Evolutionary conservation across 1,140 invertebrate species (phyloP).

Genomic region (Neoseiulus cucumeris): DNA sequence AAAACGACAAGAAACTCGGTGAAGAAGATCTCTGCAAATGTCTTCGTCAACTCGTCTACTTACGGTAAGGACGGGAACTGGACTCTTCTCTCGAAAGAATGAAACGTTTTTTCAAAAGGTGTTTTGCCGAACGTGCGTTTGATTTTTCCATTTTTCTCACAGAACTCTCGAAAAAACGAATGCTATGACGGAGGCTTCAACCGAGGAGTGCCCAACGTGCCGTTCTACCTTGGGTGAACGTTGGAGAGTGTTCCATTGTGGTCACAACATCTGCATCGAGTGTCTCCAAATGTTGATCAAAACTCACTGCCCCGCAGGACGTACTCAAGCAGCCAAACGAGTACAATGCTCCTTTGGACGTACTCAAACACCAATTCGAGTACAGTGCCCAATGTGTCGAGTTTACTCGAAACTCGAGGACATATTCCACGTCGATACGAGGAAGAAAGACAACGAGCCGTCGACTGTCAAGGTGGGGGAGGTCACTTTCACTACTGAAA

Average conservation of each 20-base stretch:
- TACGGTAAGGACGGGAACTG: neutral
- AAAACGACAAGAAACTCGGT: neutral
- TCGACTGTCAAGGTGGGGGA: constrained; percentile 16
- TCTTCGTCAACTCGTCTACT: constrained; percentile 4
- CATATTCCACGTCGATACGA: constrained; percentile 38
- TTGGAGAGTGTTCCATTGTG: constrained; percentile 45
- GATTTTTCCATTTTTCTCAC: constrained; percentile 23
- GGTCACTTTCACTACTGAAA: neutral
- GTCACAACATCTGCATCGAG: constrained; percentile 43
- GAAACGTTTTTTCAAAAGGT: too few relatives aligned
- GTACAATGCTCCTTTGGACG: constrained; percentile 35
- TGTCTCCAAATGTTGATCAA: constrained; percentile 35
- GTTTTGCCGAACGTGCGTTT: too few relatives aligned
- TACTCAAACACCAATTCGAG: constrained; percentile 11
- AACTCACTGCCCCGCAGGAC: constrained; percentile 21
- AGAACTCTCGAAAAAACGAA: constrained; percentile 30
- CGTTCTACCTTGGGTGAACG: constrained; percentile 32
- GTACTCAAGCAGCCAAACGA: constrained; percentile 10
- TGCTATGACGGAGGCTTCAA: constrained; percentile 28
- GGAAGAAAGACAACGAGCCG: constrained; percentile 19
- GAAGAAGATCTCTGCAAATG: neutral
- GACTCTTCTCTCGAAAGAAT: too few relatives aligned
- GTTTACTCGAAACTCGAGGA: constrained; percentile 31
- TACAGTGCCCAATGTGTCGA: constrained; percentile 46
- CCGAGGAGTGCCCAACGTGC: constrained; percentile 50